Conservation (phyloP, 2,888 invertebrate genomes). For the Eristalis intricaria region DNA sequence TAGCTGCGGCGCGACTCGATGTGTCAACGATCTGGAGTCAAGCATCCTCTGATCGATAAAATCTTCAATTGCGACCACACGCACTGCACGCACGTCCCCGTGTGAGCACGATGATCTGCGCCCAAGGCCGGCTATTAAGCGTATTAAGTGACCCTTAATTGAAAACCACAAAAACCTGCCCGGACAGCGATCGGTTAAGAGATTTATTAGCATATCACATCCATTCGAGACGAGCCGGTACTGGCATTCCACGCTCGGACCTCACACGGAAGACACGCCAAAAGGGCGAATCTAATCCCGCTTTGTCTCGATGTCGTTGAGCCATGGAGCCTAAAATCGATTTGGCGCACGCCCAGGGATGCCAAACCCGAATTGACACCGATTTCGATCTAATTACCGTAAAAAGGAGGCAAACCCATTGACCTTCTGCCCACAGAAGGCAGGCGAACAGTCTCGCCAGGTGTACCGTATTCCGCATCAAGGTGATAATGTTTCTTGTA, state of each 20-base stretch:
- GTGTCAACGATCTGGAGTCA: constrained; percentile 42
- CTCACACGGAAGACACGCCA: constrained; percentile 39
- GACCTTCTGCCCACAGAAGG: constrained; percentile 42
- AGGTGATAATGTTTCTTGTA: constrained; percentile 65
- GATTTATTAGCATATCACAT: constrained; percentile 10
- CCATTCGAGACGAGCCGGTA: background rate
- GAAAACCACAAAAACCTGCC: constrained; percentile 1
- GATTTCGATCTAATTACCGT: constrained; percentile 59
- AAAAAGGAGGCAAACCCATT: constrained; percentile 39
- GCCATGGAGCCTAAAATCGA: constrained; percentile 55
- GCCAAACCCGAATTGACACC: background rate
- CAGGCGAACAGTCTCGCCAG: constrained; percentile 37
- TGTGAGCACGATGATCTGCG: constrained; percentile 37
- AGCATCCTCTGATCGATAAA: constrained; percentile 29
- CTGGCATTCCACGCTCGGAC: constrained; percentile 15
- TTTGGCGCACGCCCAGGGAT: constrained; percentile 58
- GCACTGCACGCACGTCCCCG: constrained; percentile 5
- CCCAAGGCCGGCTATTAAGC: constrained; percentile 21
- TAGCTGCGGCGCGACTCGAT: constrained; percentile 8
- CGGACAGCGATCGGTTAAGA: constrained; percentile 3
- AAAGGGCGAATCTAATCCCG: background rate
- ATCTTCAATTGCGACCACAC: constrained; percentile 57
- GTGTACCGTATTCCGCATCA: constrained; percentile 31
- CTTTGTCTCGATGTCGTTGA: constrained; percentile 14
- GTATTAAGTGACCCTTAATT: constrained; percentile 16